Evolutionary conservation across 2,797 vertebrate species (phyloP), one percentile per base, ranked within the genome.

Genomic region (Stomatorhinus walkeri): DNA sequence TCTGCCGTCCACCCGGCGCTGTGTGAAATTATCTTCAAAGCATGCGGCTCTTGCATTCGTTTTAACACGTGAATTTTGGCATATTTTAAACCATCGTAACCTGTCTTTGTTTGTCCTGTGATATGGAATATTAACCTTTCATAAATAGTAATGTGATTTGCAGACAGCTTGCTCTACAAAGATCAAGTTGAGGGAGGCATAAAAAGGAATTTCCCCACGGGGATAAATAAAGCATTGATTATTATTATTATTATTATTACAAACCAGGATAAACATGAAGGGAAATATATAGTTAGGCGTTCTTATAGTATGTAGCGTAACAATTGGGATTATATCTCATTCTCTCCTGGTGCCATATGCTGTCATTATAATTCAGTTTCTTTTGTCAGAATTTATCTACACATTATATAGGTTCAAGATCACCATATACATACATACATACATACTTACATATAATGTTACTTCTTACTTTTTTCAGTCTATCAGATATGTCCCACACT

Each of bases 11-110:
- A 32, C 16, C 49, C 49, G 24, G 9, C 1, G 3, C 6, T 10
- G 48, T 10, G 48, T 84, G 81, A 84, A 84, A 84, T 84, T 84
- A 49, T 46, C 81, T 84, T 84, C 40, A 84, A 84, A 22, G 40
- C 40, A 10, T 6, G 19, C 76, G 3, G 32, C 19, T 46, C 16
- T n/a, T 46, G 64, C 76, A 24, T 84, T 84, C 4, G 0, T 84
- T 84, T 84, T 81, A 3, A 46, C 76, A 19, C 8, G 16, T 81
- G 14, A 81, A 46, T 81, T 32, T n/a, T 81, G 76, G 76, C 40
- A 81, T 22, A n/a, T 81, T 46, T 81, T 40, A n/a, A 81, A 36
- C 12, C 32, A 16, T n/a, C 0, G 6, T 81, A 81, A 4, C 40
- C 32, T 36, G 28, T 8, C 28, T 12, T 49, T 84, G 7, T 48